A percentile compares a stretch with the other conserved stretches of the same genome.
phyloP scores from a whole-genome alignment of 1,140 invertebrate species.

The Ruditapes philippinarum region DNA sequence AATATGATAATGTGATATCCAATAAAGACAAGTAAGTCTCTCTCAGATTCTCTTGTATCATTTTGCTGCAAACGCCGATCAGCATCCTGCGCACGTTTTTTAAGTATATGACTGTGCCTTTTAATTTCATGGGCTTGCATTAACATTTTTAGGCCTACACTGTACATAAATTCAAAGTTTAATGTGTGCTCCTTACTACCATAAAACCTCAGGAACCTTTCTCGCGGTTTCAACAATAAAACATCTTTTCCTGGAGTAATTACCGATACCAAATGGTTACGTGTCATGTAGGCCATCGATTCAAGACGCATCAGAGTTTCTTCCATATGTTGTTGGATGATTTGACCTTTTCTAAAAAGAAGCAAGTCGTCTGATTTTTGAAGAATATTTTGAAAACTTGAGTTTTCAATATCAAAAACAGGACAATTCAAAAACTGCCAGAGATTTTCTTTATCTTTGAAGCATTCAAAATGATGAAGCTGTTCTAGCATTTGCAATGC shows the following conservation, averaged over 20 bases:
- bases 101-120: background rate
- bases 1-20: slow-evolving; percentile 31
- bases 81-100: background rate
- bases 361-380: background rate
- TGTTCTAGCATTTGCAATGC: slow-evolving; percentile 16
- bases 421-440: background rate
- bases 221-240: slow-evolving; percentile 22
- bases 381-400: background rate
- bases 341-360: slow-evolving; percentile 7
- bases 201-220: slow-evolving; percentile 37
- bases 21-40: slow-evolving; percentile 28
- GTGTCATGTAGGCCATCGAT: background rate
- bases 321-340: slow-evolving; percentile 15
- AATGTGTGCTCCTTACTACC: background rate
- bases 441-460: background rate
- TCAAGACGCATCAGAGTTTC: slow-evolving; percentile 8
- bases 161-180: slow-evolving; percentile 44
- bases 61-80: background rate
- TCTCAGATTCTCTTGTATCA: background rate
- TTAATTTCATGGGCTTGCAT: slow-evolving; percentile 20
- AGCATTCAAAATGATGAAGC: slow-evolving; percentile 10
- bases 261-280: background rate
- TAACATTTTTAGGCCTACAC: slow-evolving; percentile 26
- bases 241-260: background rate
- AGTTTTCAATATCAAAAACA: background rate